Percentiles rank a stretch among this genome's conserved stretches.
Conservation (phyloP, 2,888 invertebrate species). For the Troides aeacus region DNA sequence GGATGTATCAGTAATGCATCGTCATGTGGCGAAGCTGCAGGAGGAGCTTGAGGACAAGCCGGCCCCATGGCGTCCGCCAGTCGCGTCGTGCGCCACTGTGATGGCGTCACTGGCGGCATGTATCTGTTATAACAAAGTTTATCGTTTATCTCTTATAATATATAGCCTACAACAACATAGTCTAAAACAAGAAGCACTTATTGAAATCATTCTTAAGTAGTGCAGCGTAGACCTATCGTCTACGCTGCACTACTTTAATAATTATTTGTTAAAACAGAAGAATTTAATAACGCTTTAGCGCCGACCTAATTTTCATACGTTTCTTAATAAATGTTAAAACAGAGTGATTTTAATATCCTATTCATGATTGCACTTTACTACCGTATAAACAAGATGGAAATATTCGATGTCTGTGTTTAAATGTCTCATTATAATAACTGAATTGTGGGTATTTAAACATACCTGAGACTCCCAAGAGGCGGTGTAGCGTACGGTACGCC, state of each 20-base stretch:
- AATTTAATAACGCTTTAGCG: no score
- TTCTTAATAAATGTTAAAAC: no score
- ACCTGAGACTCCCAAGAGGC: constrained; percentile 93
- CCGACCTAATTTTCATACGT: no score
- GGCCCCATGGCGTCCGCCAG: constrained; percentile 90
- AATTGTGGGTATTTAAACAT: constrained; percentile 30
- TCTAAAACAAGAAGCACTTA: not conserved
- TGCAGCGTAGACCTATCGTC: no score
- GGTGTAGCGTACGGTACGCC: constrained; percentile 97
- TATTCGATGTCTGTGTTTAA: no score
- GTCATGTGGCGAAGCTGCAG: constrained; percentile 68
- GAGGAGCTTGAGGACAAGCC: constrained; percentile 91
- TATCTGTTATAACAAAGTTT: constrained; percentile 76
- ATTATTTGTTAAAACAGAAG: no score
- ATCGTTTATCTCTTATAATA: constrained; percentile 2
- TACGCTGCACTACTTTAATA: no score
- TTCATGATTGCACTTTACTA: no score
- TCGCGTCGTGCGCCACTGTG: constrained; percentile 90
- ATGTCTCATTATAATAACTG: no score
- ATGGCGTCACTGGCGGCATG: constrained; percentile 96
- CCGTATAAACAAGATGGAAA: no score
- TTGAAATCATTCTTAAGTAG: not conserved
- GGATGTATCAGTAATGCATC: constrained; percentile 88
- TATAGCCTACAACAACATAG: not conserved
- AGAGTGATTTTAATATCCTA: no score